These are phyloP conservation scores for Drosophila affinis DNA, from an alignment of 2,888 invertebrate genomes.

Conservation along the genomic window DNA sequence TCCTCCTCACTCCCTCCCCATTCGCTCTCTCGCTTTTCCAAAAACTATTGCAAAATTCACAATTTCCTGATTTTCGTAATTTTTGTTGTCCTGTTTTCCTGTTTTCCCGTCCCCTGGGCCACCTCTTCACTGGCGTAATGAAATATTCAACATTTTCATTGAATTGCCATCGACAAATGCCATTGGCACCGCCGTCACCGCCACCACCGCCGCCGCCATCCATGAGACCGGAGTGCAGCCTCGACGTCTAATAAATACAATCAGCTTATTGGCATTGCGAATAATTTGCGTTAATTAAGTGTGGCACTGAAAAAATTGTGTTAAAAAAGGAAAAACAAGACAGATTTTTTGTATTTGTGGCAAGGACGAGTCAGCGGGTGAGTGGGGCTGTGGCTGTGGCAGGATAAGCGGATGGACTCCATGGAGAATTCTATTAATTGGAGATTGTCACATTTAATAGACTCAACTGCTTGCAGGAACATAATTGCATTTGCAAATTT, in stretches of 20 bases:
- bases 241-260: slow-evolving; percentile 31
- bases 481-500: slow-evolving; percentile 63
- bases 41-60: slow-evolving; percentile 30
- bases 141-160: slow-evolving; percentile 22
- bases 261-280: slow-evolving; percentile 46
- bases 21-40: slow-evolving; percentile 10
- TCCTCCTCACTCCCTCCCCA: no score
- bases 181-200: no score
- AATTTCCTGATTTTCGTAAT: slow-evolving; percentile 1
- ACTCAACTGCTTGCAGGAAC: slow-evolving; percentile 44
- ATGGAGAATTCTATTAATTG: neutral
- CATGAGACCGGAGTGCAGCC: slow-evolving; percentile 2
- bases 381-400: neutral
- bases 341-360: neutral
- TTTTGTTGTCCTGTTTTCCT: no score
- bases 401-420: neutral
- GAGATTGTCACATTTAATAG: slow-evolving; percentile 1
- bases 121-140: slow-evolving; percentile 10
- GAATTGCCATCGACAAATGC: neutral
- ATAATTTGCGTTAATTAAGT: slow-evolving; percentile 70
- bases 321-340: neutral
- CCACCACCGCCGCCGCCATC: no score
- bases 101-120: neutral
- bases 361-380: no score
- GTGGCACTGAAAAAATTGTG: neutral